phyloP scores from a whole-genome alignment of 2,797 vertebrate species.

The Okamejei kenojei region DNA sequence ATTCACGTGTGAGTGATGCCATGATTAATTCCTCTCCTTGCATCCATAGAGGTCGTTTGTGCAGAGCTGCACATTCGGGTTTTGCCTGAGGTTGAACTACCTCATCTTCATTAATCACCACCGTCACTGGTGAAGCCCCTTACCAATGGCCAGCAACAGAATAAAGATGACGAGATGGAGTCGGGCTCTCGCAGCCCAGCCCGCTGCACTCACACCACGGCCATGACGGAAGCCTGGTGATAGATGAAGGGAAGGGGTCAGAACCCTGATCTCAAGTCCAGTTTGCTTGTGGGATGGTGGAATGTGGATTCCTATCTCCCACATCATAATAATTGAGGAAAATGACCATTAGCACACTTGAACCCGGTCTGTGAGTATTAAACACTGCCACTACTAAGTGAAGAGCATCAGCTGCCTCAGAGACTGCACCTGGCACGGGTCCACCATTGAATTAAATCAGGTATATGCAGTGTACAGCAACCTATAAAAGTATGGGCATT shows the following conservation, averaged over 20 bases:
- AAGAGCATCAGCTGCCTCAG: too few relatives aligned
- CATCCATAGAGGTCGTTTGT: background rate
- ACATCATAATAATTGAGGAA: background rate
- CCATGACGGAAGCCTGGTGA: background rate
- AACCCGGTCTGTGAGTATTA: background rate
- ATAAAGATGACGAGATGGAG: background rate
- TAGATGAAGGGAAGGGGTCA: background rate
- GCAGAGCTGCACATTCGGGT: background rate
- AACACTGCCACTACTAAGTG: background rate
- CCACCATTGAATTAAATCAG: too few relatives aligned
- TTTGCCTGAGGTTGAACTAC: background rate
- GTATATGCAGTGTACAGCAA: too few relatives aligned
- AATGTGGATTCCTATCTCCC: background rate
- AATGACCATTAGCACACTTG: background rate
- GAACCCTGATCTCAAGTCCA: background rate
- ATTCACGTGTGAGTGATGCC: background rate
- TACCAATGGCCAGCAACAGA: slow-evolving; percentile 1
- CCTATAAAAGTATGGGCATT: too few relatives aligned
- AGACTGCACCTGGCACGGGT: background rate
- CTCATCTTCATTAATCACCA: background rate
- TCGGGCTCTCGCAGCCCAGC: background rate
- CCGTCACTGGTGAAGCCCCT: background rate
- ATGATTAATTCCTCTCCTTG: slow-evolving; percentile 6
- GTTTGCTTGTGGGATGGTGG: background rate
- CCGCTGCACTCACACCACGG: background rate